Base-by-base conservation (phyloP, 1,140 invertebrate species). In the Aricia agestis region DNA sequence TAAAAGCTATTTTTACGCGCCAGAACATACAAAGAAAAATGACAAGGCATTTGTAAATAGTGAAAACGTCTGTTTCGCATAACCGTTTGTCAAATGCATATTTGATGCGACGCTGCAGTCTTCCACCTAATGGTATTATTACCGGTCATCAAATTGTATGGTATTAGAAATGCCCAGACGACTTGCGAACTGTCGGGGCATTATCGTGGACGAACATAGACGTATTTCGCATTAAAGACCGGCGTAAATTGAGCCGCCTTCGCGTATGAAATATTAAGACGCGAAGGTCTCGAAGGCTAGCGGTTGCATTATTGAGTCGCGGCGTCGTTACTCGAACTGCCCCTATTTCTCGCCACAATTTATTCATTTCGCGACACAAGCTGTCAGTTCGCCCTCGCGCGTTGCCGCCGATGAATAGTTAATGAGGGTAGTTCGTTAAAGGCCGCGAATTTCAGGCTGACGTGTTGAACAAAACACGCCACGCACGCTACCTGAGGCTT, bases 281-380 rank as follows among this genome's bases (percentile, higher is more conserved):
- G 58, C 32, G 66, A 6, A 66, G 80, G 41, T 76, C 78, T 59
- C 36, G 61, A 67, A 67, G 41, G 73, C 9, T 17, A 74, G 69
- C 67, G 67, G 70, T 68, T 90, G 84, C 78, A 89, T 90, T 87
- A 90, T 89, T 90, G 68, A 90, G 77, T 73, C 73, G 75, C 74
- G 69, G 58, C 68, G 82, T 82, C 80, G 82, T 85, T 89, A 87
- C 78, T 81, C 83, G 84, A 89, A 88, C 86, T 89, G 87, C 86
- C 87, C 87, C 82, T 88, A 88, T 91, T 91, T 88, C 85, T 86
- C 85, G 85, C 87, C 85, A 86, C 81, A 85, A 89, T 89, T 90
- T 91, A 91, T 90, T 86, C 86, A 91, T 90, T 91, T 91, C 78
- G 89, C 89, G 90, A 91, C 87, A 89, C 87, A 87, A 86, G 80